phyloP scores from a whole-genome alignment of 2,113 vertebrate genomes.

The Hydropotes inermis region DNA sequence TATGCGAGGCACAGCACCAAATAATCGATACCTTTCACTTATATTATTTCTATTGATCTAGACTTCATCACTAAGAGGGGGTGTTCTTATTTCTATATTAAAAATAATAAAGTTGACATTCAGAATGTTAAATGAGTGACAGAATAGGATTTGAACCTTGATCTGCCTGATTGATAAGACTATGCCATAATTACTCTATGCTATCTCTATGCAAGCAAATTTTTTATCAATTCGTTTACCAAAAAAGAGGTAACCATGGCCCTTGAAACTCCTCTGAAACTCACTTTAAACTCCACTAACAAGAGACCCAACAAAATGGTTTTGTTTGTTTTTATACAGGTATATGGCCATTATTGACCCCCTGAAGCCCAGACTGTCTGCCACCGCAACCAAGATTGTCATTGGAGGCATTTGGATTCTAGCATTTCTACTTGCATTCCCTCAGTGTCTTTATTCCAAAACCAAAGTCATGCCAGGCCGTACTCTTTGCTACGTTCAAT shows the following conservation, averaged over 20 bases:
- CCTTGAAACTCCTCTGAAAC: background rate
- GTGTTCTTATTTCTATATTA: slow-evolving; percentile 23
- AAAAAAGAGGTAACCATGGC: background rate
- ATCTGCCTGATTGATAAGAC: background rate
- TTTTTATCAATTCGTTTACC: background rate
- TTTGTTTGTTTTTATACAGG: slow-evolving; percentile 78
- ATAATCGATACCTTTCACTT: slow-evolving; percentile 4
- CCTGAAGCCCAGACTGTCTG: slow-evolving; percentile 94
- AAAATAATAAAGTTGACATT: slow-evolving; percentile 9
- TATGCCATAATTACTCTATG: background rate
- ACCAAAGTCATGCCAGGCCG: slow-evolving; percentile 86
- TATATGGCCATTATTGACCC: slow-evolving; percentile 99
- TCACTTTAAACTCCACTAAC: background rate
- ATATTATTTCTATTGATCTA: background rate
- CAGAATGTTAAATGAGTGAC: background rate
- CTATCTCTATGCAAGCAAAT: background rate
- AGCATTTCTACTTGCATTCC: slow-evolving; percentile 94
- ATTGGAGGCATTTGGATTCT: slow-evolving; percentile 95
- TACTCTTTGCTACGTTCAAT: slow-evolving; percentile 93
- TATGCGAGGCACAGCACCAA: background rate
- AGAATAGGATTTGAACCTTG: background rate
- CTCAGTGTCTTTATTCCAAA: slow-evolving; percentile 95
- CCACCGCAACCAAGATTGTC: slow-evolving; percentile 91
- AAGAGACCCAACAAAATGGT: background rate
- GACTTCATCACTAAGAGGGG: background rate